These are phyloP conservation scores for human (Homo sapiens) DNA, from an alignment of 2,113 vertebrate genomes.

Conservation along the genomic window DNA sequence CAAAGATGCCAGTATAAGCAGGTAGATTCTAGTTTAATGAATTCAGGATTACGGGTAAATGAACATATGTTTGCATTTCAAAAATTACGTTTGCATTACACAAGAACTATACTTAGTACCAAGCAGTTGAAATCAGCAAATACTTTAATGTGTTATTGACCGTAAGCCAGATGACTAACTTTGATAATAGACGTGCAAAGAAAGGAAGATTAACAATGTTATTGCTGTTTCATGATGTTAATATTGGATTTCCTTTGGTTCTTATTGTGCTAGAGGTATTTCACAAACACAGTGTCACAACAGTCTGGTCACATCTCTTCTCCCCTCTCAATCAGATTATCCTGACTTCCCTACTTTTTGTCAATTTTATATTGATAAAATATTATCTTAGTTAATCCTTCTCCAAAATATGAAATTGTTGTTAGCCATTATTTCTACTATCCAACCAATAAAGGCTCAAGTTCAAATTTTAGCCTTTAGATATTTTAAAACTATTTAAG, in stretches of 20 bases:
- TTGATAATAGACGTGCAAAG: conserved; percentile 3
- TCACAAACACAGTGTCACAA: not conserved
- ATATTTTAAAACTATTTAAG: conserved; percentile 19
- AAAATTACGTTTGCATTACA: conserved; percentile 50
- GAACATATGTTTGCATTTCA: conserved; percentile 51
- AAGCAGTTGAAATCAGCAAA: conserved; percentile 27
- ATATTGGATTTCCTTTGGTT: conserved; percentile 27
- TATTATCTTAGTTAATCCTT: conserved; percentile 4
- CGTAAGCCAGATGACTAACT: not conserved
- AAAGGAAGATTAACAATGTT: not conserved
- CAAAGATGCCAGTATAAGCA: not conserved
- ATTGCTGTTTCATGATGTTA: not conserved
- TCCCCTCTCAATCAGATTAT: not conserved
- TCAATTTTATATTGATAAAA: conserved; percentile 9
- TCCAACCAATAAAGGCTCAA: not conserved
- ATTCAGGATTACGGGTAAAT: conserved; percentile 42
- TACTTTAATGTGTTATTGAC: not conserved
- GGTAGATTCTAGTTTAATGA: conserved; percentile 41
- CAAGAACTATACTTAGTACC: conserved; percentile 37
- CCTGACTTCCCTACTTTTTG: not conserved
- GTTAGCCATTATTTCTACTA: not conserved
- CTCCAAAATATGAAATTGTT: not conserved
- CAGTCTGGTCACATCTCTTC: not conserved
- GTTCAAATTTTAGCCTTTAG: conserved; percentile 6
- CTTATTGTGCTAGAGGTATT: not conserved